Percentiles rank a stretch among this genome's conserved stretches.
phyloP scores from a whole-genome alignment of 2,888 invertebrate genomes.

The Plebejus argus region DNA sequence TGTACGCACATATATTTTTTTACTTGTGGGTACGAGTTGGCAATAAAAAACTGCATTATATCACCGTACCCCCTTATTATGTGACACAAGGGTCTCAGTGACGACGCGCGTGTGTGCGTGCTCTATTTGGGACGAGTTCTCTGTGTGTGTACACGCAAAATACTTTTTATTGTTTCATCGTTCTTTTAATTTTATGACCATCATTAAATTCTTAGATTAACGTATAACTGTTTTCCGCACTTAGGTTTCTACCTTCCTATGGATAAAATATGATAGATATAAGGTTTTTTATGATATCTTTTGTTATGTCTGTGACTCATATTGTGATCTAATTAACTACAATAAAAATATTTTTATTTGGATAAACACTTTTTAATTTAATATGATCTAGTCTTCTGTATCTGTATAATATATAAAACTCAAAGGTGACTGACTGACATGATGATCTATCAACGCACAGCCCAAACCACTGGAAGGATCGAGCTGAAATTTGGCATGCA shows the following conservation, averaged over 20 bases:
- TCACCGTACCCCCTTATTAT: conserved; percentile 76
- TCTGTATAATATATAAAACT: too few species aligned
- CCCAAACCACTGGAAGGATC: too few species aligned
- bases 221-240: neutral
- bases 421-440: too few species aligned
- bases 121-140: conserved; percentile 48
- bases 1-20: conserved; percentile 70
- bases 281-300: neutral
- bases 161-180: conserved; percentile 42
- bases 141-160: conserved; percentile 36
- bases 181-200: conserved; percentile 4
- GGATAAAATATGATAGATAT: neutral
- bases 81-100: conserved; percentile 63
- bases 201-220: conserved; percentile 3
- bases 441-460: too few species aligned
- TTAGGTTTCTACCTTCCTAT: neutral
- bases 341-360: too few species aligned
- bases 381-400: too few species aligned
- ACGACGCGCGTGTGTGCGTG: conserved; percentile 52
- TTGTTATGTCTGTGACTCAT: neutral
- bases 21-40: conserved; percentile 76
- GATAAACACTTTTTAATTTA: too few species aligned
- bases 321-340: too few species aligned
- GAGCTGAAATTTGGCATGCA: too few species aligned
- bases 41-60: conserved; percentile 81